Percentiles rank a stretch among this genome's conserved stretches.
Evolutionary conservation across 2,888 invertebrate genomes (phyloP).

Genomic region (Cataglyphis rosenhaueri): DNA sequence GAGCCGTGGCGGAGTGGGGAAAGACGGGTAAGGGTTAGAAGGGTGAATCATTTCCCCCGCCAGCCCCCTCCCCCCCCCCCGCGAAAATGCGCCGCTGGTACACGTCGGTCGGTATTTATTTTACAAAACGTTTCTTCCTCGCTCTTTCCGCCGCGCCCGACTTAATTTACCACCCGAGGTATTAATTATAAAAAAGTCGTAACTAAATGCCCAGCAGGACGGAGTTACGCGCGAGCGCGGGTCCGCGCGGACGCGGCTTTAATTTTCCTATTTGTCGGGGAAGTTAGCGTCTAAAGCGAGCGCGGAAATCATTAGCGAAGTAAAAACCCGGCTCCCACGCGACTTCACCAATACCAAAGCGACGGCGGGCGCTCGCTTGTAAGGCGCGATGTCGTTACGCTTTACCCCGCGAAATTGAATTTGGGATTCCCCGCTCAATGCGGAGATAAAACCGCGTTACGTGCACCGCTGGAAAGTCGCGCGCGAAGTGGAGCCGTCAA

Average conservation of each 20-base stretch:
- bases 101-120: slow-evolving; percentile 75
- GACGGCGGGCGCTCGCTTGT: slow-evolving; percentile 46
- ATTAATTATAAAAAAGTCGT: slow-evolving; percentile 84
- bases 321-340: slow-evolving; percentile 60
- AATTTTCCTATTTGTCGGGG: slow-evolving; percentile 82
- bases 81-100: slow-evolving; percentile 31
- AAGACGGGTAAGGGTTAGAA: slow-evolving; percentile 52
- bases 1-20: slow-evolving; percentile 10
- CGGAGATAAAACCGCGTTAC: slow-evolving; percentile 55
- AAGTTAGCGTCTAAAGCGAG: slow-evolving; percentile 81
- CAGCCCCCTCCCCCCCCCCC: slow-evolving; percentile 7
- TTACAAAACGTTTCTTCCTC: slow-evolving; percentile 75
- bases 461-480: slow-evolving; percentile 42
- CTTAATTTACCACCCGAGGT: slow-evolving; percentile 82
- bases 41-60: slow-evolving; percentile 39
- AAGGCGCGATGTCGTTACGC: slow-evolving; percentile 59
- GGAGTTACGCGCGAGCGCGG: slow-evolving; percentile 67
- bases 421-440: slow-evolving; percentile 55
- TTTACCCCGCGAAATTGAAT: slow-evolving; percentile 52
- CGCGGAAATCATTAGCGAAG: slow-evolving; percentile 78
- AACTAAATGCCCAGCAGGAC: slow-evolving; percentile 82
- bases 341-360: slow-evolving; percentile 65
- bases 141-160: slow-evolving; percentile 73
- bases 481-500: slow-evolving; percentile 51
- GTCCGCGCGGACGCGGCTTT: slow-evolving; percentile 77